phyloP scores from a whole-genome alignment of 1,140 invertebrate genomes.

The Drosophila subobscura region DNA sequence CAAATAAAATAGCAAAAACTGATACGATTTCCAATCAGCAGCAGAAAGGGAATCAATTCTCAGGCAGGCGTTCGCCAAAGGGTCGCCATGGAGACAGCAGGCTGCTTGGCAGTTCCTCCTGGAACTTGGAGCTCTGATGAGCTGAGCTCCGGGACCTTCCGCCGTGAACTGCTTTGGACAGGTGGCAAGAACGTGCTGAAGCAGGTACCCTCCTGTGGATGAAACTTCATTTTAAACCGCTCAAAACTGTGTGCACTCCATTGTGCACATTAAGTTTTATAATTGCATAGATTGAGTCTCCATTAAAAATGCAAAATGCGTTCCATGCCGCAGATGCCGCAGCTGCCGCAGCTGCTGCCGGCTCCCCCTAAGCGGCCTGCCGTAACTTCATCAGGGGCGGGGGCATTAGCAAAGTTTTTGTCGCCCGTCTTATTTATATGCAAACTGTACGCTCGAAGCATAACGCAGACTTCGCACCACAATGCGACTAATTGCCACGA shows the following conservation, averaged over 20 bases:
- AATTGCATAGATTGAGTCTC: constrained; percentile 33
- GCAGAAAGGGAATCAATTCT: not conserved
- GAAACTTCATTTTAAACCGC: constrained; percentile 17
- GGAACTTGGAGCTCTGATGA: too few species aligned
- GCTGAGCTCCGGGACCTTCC: too few species aligned
- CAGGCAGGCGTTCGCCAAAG: too few species aligned
- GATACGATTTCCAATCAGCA: constrained; percentile 14
- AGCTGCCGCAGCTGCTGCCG: too few species aligned
- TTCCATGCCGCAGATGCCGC: constrained; percentile 23
- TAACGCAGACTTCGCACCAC: constrained; percentile 16
- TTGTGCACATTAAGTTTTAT: constrained; percentile 53
- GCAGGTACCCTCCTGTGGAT: too few species aligned
- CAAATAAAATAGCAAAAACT: constrained; percentile 48
- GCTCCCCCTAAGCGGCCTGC: too few species aligned
- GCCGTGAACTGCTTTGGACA: not conserved
- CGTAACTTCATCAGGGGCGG: constrained; percentile 53
- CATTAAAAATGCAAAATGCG: constrained; percentile 67
- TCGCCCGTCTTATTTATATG: constrained; percentile 55
- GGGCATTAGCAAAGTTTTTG: constrained; percentile 60
- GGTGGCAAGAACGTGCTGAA: too few species aligned
- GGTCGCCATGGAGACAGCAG: too few species aligned
- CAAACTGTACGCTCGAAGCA: constrained; percentile 31
- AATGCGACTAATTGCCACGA: constrained; percentile 47
- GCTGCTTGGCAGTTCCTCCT: too few species aligned
- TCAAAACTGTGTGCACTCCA: constrained; percentile 12